These are phyloP conservation scores for Solenopsis invicta DNA, from an alignment of 1,140 invertebrate species.

Conservation along the genomic window DNA sequence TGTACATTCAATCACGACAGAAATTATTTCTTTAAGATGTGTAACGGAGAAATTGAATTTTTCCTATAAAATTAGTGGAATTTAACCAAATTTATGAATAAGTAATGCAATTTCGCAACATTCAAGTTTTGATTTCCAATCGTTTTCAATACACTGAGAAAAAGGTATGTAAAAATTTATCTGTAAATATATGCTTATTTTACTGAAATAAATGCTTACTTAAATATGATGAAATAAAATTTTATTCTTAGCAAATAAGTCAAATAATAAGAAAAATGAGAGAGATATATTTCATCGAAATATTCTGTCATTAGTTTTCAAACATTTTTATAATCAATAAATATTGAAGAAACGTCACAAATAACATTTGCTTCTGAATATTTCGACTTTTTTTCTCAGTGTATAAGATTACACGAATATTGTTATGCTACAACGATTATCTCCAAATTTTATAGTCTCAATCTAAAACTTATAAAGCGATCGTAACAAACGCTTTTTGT, in stretches of 20 bases:
- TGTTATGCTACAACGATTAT: not conserved
- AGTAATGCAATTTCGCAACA: not conserved
- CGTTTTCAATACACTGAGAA: not conserved
- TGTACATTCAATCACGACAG: not conserved
- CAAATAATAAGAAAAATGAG: no score
- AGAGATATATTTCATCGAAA: no score
- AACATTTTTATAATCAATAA: no score
- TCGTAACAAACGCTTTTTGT: not conserved
- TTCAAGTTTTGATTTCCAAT: not conserved
- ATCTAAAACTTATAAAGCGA: not conserved
- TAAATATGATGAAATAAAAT: no score
- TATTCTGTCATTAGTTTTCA: no score
- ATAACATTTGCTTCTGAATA: no score
- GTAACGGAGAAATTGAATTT: not conserved
- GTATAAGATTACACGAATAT: not conserved
- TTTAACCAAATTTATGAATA: not conserved
- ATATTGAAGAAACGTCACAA: no score
- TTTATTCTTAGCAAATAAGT: no score
- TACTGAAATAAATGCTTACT: no score
- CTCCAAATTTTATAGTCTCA: not conserved
- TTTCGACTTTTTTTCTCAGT: no score
- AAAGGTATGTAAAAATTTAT: no score
- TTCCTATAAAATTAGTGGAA: not conserved
- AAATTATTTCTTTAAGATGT: not conserved
- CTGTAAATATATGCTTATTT: no score